These are phyloP conservation scores for Chrysina gloriosa DNA, from an alignment of 2,888 invertebrate genomes.

Conservation along the genomic window DNA sequence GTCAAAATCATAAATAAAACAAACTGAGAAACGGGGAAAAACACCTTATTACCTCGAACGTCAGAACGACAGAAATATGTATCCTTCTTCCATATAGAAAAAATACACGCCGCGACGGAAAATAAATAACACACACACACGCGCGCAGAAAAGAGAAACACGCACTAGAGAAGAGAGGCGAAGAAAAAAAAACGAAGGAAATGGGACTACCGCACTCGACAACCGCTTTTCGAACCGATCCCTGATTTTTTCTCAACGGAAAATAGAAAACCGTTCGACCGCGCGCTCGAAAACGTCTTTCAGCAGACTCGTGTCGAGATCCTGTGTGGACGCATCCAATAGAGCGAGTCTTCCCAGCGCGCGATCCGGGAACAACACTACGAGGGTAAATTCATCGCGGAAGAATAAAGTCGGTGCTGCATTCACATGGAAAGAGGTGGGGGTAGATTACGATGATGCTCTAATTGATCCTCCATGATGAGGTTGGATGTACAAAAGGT, in stretches of 20 bases:
- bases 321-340: too few species aligned
- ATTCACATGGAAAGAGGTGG: slow-evolving; percentile 1
- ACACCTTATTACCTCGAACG: neutral
- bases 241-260: neutral
- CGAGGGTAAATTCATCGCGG: slow-evolving; percentile 6
- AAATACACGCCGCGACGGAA: neutral
- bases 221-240: neutral
- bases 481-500: neutral
- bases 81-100: neutral
- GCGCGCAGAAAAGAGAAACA: too few species aligned
- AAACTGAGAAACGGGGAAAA: neutral
- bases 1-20: neutral
- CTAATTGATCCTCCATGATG: neutral
- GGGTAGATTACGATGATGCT: slow-evolving; percentile 8
- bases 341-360: slow-evolving; percentile 19
- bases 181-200: neutral
- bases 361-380: slow-evolving; percentile 1
- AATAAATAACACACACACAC: neutral
- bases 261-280: neutral
- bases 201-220: neutral
- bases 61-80: neutral
- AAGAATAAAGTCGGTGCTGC: neutral
- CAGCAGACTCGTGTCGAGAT: too few species aligned
- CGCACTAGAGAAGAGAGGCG: neutral
- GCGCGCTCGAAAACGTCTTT: too few species aligned